Percentiles rank a stretch among this genome's conserved stretches.
Evolutionary conservation across 2,888 invertebrate species (phyloP).

Genomic region (Pterostichus madidus): DNA sequence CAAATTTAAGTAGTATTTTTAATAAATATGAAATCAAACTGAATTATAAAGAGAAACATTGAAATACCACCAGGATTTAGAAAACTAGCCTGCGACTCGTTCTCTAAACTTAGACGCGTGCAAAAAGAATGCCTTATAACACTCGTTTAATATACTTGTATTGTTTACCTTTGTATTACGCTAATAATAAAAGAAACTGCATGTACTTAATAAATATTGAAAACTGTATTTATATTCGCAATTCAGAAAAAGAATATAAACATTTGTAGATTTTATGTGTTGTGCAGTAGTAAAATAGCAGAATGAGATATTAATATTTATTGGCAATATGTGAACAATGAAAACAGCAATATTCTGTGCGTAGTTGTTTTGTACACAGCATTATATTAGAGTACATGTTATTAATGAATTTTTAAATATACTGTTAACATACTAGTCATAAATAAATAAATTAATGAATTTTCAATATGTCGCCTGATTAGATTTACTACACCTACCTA

Average conservation of each 20-base stretch:
- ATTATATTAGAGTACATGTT: neutral
- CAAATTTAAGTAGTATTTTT: too few species aligned
- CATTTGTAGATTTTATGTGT: neutral
- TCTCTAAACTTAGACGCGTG: too few species aligned
- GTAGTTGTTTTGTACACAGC: neutral
- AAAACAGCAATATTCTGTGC: neutral
- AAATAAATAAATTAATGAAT: neutral
- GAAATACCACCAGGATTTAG: too few species aligned
- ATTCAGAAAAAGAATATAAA: neutral
- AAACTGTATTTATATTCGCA: neutral
- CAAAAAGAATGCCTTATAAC: too few species aligned
- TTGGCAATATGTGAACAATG: conserved; percentile 5
- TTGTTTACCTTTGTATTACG: neutral
- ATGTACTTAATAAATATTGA: neutral
- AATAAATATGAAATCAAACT: too few species aligned
- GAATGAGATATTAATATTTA: neutral
- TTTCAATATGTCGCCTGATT: too few species aligned
- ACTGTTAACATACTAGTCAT: neutral
- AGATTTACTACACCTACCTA: too few species aligned
- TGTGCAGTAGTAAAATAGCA: neutral
- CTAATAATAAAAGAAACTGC: neutral
- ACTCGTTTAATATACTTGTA: too few species aligned
- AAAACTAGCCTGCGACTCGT: too few species aligned
- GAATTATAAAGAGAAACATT: too few species aligned
- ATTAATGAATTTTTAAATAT: conserved; percentile 11